These are phyloP conservation scores for Morone saxatilis DNA, from an alignment of 2,113 vertebrate species.

Conservation along the genomic window DNA sequence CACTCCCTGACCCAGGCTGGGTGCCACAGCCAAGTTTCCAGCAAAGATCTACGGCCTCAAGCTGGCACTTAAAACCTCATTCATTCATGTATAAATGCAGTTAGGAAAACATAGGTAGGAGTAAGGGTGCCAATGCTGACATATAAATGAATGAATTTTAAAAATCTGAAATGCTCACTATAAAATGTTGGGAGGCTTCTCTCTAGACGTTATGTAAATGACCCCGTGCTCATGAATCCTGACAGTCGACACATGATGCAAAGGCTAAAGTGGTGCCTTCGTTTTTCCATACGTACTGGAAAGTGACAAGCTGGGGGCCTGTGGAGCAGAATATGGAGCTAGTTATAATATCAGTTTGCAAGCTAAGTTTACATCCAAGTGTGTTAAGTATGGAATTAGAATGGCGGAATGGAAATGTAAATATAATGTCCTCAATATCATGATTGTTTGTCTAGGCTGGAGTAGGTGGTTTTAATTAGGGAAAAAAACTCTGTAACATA, in stretches of 20 bases:
- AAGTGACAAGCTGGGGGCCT: constrained; percentile 17
- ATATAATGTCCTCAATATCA: neutral
- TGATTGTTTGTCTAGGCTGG: neutral
- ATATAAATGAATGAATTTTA: constrained; percentile 56
- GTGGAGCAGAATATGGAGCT: constrained; percentile 23
- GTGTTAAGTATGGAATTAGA: constrained; percentile 9
- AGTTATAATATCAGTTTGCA: constrained; percentile 10
- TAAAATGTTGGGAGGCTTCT: constrained; percentile 37
- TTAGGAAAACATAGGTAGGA: constrained; percentile 31
- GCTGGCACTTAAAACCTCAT: constrained; percentile 34
- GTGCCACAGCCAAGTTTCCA: constrained; percentile 64
- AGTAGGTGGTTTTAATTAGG: too few relatives aligned
- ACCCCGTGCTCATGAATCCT: constrained; percentile 44
- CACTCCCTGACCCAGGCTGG: constrained; percentile 35
- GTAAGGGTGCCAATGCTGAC: constrained; percentile 42
- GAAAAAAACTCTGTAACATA: neutral
- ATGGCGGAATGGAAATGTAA: neutral
- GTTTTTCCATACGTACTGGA: constrained; percentile 46
- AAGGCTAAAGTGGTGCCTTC: constrained; percentile 45
- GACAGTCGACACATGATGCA: constrained; percentile 58
- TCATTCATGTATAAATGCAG: constrained; percentile 24
- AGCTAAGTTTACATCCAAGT: neutral
- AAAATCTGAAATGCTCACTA: constrained; percentile 41
- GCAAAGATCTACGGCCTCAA: constrained; percentile 30
- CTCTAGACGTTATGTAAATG: constrained; percentile 53